These are phyloP conservation scores for Catotricha subobsoleta DNA, from an alignment of 2,888 invertebrate species.

Conservation along the genomic window DNA sequence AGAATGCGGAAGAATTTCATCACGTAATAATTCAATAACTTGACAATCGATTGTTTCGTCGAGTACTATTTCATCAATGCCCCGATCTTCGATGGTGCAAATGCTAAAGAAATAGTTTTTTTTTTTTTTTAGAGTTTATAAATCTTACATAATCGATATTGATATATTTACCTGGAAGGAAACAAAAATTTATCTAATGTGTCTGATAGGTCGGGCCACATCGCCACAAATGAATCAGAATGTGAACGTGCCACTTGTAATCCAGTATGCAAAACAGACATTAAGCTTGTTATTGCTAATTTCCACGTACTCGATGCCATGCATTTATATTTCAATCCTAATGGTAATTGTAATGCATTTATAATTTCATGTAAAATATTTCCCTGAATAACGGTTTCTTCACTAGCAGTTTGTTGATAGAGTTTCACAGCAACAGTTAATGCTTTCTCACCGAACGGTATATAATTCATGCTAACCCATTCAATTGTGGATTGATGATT, in stretches of 20 bases:
- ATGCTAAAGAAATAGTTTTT: constrained; percentile 22
- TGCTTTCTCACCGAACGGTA: constrained; percentile 71
- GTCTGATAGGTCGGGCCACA: constrained; percentile 75
- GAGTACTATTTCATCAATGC: constrained; percentile 38
- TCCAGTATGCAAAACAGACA: constrained; percentile 63
- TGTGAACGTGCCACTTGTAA: constrained; percentile 70
- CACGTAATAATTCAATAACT: constrained; percentile 62
- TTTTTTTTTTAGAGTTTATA: background rate
- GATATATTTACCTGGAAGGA: constrained; percentile 44
- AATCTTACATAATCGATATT: background rate
- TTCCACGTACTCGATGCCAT: constrained; percentile 69
- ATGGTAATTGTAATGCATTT: constrained; percentile 49
- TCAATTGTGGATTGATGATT: constrained; percentile 37
- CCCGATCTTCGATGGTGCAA: constrained; percentile 35
- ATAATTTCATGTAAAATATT: constrained; percentile 51
- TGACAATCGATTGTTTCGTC: constrained; percentile 70
- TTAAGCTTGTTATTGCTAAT: constrained; percentile 55
- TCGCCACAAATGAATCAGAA: constrained; percentile 50
- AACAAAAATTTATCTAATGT: constrained; percentile 86
- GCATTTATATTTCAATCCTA: constrained; percentile 65
- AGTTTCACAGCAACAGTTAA: constrained; percentile 54
- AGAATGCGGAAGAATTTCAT: constrained; percentile 67
- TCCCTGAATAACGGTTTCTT: constrained; percentile 49
- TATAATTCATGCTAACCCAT: constrained; percentile 64
- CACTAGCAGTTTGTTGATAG: constrained; percentile 54